Conservation (phyloP, 2,888 invertebrate genomes). For the Tricholauxania praeusta region DNA sequence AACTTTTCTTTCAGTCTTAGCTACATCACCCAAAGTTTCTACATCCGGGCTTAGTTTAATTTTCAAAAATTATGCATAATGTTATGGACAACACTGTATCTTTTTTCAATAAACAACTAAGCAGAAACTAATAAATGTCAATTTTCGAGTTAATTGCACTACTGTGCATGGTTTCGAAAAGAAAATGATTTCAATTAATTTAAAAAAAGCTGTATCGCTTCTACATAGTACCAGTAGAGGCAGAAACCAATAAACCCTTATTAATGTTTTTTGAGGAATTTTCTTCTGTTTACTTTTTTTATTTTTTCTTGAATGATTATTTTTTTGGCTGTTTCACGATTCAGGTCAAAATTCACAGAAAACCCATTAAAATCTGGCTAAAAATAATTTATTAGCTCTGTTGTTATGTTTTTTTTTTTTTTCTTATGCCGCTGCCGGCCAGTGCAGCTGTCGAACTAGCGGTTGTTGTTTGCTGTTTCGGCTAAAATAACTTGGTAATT, state of each 20-base stretch:
- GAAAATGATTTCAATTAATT: slow-evolving; percentile 20
- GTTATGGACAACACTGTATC: too few species aligned
- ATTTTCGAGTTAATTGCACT: too few species aligned
- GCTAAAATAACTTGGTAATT: slow-evolving; percentile 55
- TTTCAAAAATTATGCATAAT: too few species aligned
- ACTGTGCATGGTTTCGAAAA: neutral
- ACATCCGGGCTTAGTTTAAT: too few species aligned
- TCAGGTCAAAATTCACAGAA: slow-evolving; percentile 39
- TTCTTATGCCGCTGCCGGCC: slow-evolving; percentile 22
- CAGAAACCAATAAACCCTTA: slow-evolving; percentile 5
- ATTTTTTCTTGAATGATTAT: neutral
- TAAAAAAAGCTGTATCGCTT: slow-evolving; percentile 14
- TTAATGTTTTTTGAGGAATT: neutral
- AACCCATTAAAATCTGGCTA: slow-evolving; percentile 11
- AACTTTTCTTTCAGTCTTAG: too few species aligned
- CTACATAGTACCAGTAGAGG: neutral
- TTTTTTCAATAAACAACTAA: too few species aligned
- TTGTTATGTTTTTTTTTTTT: slow-evolving; percentile 17
- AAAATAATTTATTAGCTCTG: slow-evolving; percentile 39
- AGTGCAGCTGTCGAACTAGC: slow-evolving; percentile 48
- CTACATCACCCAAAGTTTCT: too few species aligned
- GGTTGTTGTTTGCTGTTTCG: slow-evolving; percentile 44
- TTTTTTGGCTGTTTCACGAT: slow-evolving; percentile 37
- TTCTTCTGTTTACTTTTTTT: neutral
- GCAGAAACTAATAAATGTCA: too few species aligned